These are phyloP conservation scores for Idaea biselata DNA, from an alignment of 2,888 invertebrate genomes.

Conservation along the genomic window DNA sequence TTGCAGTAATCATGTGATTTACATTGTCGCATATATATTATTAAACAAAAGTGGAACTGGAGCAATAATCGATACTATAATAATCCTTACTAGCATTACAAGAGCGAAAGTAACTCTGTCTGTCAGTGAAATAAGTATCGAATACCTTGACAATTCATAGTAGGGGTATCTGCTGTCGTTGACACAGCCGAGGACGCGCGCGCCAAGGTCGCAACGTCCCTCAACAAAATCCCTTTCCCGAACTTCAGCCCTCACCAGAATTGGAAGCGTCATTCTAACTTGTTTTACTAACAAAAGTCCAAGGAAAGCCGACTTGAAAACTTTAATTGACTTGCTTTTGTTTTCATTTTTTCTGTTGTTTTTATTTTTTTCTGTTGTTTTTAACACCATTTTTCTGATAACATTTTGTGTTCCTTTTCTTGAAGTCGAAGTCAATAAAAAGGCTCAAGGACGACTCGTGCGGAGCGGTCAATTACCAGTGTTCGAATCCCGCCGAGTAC, in stretches of 20 bases:
- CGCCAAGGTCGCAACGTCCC: conserved; percentile 61
- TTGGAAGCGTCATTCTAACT: conserved; percentile 27
- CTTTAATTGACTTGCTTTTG: not conserved
- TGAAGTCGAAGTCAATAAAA: not conserved
- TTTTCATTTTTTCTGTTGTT: not conserved
- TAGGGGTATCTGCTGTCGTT: conserved; percentile 58
- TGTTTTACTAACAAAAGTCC: conserved; percentile 12
- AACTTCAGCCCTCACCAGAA: conserved; percentile 35
- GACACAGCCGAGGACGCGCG: conserved; percentile 70
- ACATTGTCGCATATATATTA: too few relatives aligned
- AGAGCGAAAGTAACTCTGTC: too few relatives aligned
- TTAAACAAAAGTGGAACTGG: too few relatives aligned
- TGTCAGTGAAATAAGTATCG: not conserved
- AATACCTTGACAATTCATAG: conserved; percentile 40
- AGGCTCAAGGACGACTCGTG: too few relatives aligned
- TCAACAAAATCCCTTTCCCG: conserved; percentile 36
- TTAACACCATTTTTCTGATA: not conserved
- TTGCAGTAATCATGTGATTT: too few relatives aligned
- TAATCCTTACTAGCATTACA: too few relatives aligned
- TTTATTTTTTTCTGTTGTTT: not conserved
- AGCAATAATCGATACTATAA: too few relatives aligned
- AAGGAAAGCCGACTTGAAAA: not conserved
- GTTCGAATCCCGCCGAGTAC: too few relatives aligned
- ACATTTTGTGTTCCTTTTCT: not conserved
- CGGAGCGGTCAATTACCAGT: too few relatives aligned